These are phyloP conservation scores for Sceliomorpha sp. DNA, from an alignment of 2,888 invertebrate species.

Conservation along the genomic window DNA sequence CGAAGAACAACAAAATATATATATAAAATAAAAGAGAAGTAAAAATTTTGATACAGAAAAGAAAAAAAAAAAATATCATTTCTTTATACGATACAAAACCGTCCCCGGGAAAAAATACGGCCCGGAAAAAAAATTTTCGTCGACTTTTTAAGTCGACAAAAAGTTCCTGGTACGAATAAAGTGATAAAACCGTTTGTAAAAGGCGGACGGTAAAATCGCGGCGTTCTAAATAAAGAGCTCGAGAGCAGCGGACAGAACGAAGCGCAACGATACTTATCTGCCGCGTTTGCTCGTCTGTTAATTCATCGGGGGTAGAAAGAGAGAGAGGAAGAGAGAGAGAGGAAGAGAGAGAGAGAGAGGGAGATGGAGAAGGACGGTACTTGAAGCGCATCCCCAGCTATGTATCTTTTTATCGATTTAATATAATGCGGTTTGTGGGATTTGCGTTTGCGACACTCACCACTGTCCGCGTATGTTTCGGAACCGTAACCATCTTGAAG, in stretches of 20 bases:
- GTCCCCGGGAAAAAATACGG: too few relatives aligned
- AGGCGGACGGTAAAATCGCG: constrained; percentile 34
- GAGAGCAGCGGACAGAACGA: constrained; percentile 37
- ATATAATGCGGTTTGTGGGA: constrained; percentile 1
- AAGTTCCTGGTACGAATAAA: constrained; percentile 26
- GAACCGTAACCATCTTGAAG: constrained; percentile 99
- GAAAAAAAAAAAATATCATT: too few relatives aligned
- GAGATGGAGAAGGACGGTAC: too few relatives aligned
- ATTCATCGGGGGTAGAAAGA: constrained; percentile 24
- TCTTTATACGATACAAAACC: too few relatives aligned
- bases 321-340: too few relatives aligned
- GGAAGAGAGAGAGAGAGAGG: too few relatives aligned
- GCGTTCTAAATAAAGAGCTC: constrained; percentile 50
- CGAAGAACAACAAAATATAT: too few relatives aligned
- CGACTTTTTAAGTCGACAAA: too few relatives aligned
- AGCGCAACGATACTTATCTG: constrained; percentile 41
- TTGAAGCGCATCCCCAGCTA: constrained; percentile 10
- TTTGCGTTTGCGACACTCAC: constrained; percentile 83
- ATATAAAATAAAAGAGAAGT: too few relatives aligned
- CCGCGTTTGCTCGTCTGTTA: constrained; percentile 28
- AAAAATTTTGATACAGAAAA: too few relatives aligned
- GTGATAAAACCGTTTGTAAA: constrained; percentile 36
- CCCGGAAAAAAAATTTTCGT: too few relatives aligned
- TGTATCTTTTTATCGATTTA: constrained; percentile 22
- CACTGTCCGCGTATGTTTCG: constrained; percentile 99